A percentile compares a stretch with the other conserved stretches of the same genome.
These are phyloP conservation scores for Omphaloscelis lunosa DNA, from an alignment of 2,888 invertebrate species.

Conservation along the genomic window DNA sequence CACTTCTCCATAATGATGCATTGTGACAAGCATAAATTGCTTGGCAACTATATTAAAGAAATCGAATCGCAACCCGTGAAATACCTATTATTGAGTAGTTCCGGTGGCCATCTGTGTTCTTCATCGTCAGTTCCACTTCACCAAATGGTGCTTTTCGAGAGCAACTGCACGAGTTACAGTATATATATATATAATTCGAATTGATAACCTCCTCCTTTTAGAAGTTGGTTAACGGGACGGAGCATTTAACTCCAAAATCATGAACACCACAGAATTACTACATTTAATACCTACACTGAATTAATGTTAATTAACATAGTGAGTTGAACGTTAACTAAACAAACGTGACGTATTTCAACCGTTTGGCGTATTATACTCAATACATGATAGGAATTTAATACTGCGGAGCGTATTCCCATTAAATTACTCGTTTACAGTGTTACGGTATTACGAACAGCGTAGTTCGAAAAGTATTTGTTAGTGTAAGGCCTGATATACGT, in stretches of 20 bases:
- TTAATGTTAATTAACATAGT: neutral
- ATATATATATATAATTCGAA: too few relatives aligned
- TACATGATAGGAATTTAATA: slow-evolving; percentile 52
- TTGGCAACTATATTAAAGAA: too few relatives aligned
- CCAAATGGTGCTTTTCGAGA: too few relatives aligned
- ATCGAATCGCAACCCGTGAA: too few relatives aligned
- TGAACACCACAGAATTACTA: neutral
- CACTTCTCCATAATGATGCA: too few relatives aligned
- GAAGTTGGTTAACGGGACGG: too few relatives aligned
- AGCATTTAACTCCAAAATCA: neutral
- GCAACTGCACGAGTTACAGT: too few relatives aligned
- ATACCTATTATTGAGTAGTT: too few relatives aligned
- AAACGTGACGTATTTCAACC: slow-evolving; percentile 25
- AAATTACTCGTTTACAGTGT: slow-evolving; percentile 35
- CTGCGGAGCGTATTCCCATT: slow-evolving; percentile 21
- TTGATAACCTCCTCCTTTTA: too few relatives aligned
- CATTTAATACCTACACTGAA: neutral
- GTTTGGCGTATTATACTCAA: slow-evolving; percentile 47
- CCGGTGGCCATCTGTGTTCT: too few relatives aligned
- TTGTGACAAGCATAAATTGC: too few relatives aligned
- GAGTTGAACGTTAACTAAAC: slow-evolving; percentile 15
- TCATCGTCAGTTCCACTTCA: too few relatives aligned
- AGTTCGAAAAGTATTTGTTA: slow-evolving; percentile 12
- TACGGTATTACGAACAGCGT: slow-evolving; percentile 14
- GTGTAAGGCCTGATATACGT: slow-evolving; percentile 15